Evolutionary conservation across 2,797 vertebrate genomes (phyloP).

Genomic region (Neosalanx taihuensis): DNA sequence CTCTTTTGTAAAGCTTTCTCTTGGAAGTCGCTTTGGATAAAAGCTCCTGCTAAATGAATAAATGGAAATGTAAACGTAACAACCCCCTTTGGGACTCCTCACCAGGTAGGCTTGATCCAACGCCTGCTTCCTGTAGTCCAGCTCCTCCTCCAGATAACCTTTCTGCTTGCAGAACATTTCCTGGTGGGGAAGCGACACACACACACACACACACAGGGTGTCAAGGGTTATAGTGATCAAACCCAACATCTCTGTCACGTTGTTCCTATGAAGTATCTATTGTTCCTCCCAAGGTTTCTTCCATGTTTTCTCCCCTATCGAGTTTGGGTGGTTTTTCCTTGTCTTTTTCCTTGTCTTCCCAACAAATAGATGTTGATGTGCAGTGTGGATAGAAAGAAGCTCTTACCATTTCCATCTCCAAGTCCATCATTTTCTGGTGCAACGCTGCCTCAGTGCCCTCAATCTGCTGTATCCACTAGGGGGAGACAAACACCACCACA

Average conservation of each 20-base stretch:
- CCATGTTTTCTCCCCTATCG: no score
- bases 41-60: no score
- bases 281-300: no score
- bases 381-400: not conserved
- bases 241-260: no score
- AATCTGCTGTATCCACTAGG: constrained; percentile 98
- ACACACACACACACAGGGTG: not conserved
- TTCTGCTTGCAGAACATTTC: constrained; percentile 99
- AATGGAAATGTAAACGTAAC: no score
- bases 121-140: constrained; percentile 97
- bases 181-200: constrained; percentile 67
- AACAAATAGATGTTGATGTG: not conserved
- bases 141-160: constrained; percentile 95
- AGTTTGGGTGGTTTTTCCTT: no score
- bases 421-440: constrained; percentile 98
- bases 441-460: constrained; percentile 96
- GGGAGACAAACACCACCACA: constrained; percentile 40
- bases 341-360: no score
- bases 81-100: constrained; percentile 18
- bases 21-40: no score
- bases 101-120: constrained; percentile 98
- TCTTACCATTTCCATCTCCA: constrained; percentile 96
- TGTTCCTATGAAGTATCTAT: no score
- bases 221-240: no score
- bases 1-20: no score